Conservation (phyloP, 2,888 invertebrate genomes). For the Euproctis similis region DNA sequence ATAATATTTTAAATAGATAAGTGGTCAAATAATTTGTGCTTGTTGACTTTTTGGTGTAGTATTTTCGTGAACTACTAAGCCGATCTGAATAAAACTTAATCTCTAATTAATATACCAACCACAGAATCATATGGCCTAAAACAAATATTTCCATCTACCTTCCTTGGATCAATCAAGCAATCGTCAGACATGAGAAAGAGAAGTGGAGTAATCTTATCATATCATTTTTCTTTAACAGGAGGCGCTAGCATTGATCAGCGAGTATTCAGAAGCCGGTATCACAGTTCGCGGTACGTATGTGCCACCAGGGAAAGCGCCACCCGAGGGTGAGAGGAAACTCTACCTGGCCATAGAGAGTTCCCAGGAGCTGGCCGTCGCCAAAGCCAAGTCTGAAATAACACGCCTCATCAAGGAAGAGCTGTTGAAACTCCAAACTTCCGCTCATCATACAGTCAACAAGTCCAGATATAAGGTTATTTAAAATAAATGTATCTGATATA, state of each 20-base stretch:
- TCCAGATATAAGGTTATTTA: conserved; percentile 97
- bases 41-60: too few species aligned
- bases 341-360: conserved; percentile 99
- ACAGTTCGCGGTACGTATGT: conserved; percentile 99
- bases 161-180: background rate
- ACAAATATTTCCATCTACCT: background rate
- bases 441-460: conserved; percentile 91
- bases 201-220: background rate
- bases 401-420: conserved; percentile 98
- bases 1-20: too few species aligned
- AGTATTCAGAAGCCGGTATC: conserved; percentile 99
- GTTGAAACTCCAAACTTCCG: conserved; percentile 90
- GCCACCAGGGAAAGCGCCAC: conserved; percentile 89
- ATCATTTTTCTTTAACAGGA: conserved; percentile 76
- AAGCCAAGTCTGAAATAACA: conserved; percentile 97
- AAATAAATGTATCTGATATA: conserved; percentile 58
- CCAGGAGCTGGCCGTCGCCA: conserved; percentile 95
- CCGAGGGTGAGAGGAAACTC: conserved; percentile 95
- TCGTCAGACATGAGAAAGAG: too few species aligned
- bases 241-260: conserved; percentile 97
- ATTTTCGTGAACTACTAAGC: too few species aligned
- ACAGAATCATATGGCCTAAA: background rate
- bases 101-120: too few species aligned
- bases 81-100: too few species aligned
- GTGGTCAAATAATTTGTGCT: too few species aligned